Evolutionary conservation across 2,888 invertebrate genomes (phyloP).

Genomic region (Acrobasis consociella): DNA sequence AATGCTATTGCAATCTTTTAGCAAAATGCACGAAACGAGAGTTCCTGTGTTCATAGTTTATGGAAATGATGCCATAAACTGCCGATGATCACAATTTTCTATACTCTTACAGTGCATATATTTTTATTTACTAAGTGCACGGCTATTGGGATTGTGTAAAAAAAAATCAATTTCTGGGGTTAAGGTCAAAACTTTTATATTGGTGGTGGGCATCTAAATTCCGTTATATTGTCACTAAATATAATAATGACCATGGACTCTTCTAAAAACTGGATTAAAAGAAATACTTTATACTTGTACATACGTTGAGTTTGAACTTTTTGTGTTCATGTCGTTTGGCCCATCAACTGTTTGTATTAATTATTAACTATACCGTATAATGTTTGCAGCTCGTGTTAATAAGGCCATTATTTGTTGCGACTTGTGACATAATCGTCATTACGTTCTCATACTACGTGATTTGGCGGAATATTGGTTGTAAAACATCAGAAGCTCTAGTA

Average conservation of each 20-base stretch:
- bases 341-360: slow-evolving; percentile 44
- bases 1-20: too few species aligned
- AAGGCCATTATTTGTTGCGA: slow-evolving; percentile 30
- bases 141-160: slow-evolving; percentile 2
- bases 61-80: neutral
- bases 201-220: slow-evolving; percentile 31
- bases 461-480: neutral
- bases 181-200: slow-evolving; percentile 28
- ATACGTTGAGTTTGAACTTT: slow-evolving; percentile 58
- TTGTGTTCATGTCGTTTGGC: slow-evolving; percentile 37
- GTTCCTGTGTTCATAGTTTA: too few species aligned
- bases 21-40: too few species aligned
- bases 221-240: slow-evolving; percentile 15
- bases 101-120: neutral
- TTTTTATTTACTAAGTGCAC: neutral
- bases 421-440: slow-evolving; percentile 23
- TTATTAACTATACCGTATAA: slow-evolving; percentile 37
- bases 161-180: slow-evolving; percentile 12
- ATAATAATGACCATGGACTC: slow-evolving; percentile 18
- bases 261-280: neutral
- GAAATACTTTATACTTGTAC: slow-evolving; percentile 41
- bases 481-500: too few species aligned
- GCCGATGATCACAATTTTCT: neutral
- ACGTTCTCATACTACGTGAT: slow-evolving; percentile 28
- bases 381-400: slow-evolving; percentile 44